These are phyloP conservation scores for Phortica okadai DNA, from an alignment of 2,888 invertebrate species.

Conservation along the genomic window DNA sequence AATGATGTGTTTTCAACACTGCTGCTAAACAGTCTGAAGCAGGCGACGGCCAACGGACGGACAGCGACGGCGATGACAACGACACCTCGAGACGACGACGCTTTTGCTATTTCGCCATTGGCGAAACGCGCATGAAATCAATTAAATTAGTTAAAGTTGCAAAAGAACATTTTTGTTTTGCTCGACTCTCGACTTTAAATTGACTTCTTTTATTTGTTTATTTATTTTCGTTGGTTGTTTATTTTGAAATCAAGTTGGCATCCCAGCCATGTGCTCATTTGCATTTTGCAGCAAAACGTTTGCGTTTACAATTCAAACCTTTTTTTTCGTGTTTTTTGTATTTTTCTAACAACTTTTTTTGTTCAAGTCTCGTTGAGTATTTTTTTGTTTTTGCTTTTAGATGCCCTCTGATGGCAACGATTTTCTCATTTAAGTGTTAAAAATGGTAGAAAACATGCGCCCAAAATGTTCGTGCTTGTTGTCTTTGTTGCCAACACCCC, in stretches of 20 bases:
- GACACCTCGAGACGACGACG: conserved; percentile 8
- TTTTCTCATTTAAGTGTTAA: conserved; percentile 66
- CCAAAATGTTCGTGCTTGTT: conserved; percentile 59
- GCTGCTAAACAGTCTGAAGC: neutral
- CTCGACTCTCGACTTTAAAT: neutral
- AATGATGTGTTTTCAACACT: conserved; percentile 25
- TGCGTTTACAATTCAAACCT: conserved; percentile 8
- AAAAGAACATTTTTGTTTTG: conserved; percentile 22
- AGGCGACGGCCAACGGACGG: neutral
- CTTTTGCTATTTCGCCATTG: neutral
- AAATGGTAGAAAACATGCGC: conserved; percentile 68
- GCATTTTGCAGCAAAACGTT: conserved; percentile 55
- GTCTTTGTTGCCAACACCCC: neutral
- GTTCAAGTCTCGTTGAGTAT: neutral
- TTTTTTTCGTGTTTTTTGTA: neutral
- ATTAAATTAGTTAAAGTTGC: conserved; percentile 66
- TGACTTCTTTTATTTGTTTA: conserved; percentile 7
- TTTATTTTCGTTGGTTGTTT: conserved; percentile 14
- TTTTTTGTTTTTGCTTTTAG: conserved; percentile 31
- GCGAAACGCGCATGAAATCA: conserved; percentile 51
- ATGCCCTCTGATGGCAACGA: conserved; percentile 38
- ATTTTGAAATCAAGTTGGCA: conserved; percentile 55
- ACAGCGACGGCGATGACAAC: neutral
- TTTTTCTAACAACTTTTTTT: neutral
- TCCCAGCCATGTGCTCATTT: conserved; percentile 56